Conservation (phyloP, 2,797 vertebrate genomes). For the Chromis chromis region DNA sequence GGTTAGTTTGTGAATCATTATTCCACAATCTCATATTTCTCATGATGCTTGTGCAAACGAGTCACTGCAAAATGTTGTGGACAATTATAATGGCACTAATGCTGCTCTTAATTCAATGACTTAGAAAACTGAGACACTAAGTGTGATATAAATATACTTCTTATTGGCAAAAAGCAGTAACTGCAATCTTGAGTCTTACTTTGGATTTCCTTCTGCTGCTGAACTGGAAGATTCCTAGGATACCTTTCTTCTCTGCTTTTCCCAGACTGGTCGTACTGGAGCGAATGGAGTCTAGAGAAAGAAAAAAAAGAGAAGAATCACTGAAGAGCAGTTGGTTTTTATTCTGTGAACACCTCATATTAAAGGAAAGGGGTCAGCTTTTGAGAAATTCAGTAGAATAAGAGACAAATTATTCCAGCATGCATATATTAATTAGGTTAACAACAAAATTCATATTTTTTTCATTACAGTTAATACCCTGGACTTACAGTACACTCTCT, state of each 20-base stretch:
- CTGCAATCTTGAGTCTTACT: conserved; percentile 78
- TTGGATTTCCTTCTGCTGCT: conserved; percentile 87
- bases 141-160: neutral
- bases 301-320: conserved; percentile 11
- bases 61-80: neutral
- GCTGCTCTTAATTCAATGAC: neutral
- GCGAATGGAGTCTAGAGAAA: conserved; percentile 82
- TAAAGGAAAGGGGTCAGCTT: neutral
- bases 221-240: conserved; percentile 91
- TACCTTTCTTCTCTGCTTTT: conserved; percentile 88
- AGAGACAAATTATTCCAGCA: conserved; percentile 4
- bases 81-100: neutral
- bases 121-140: no score
- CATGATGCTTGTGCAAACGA: neutral
- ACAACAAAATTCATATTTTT: neutral
- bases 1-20: conserved; percentile 40
- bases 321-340: neutral
- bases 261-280: conserved; percentile 82
- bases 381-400: neutral
- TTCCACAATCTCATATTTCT: neutral
- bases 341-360: neutral
- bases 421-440: conserved; percentile 28
- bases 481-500: neutral
- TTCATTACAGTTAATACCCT: neutral
- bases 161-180: neutral